A percentile compares a stretch with the other conserved stretches of the same genome.
These are phyloP conservation scores for Rhadina sibilatrix DNA, from an alignment of 2,113 vertebrate genomes.

Conservation along the genomic window DNA sequence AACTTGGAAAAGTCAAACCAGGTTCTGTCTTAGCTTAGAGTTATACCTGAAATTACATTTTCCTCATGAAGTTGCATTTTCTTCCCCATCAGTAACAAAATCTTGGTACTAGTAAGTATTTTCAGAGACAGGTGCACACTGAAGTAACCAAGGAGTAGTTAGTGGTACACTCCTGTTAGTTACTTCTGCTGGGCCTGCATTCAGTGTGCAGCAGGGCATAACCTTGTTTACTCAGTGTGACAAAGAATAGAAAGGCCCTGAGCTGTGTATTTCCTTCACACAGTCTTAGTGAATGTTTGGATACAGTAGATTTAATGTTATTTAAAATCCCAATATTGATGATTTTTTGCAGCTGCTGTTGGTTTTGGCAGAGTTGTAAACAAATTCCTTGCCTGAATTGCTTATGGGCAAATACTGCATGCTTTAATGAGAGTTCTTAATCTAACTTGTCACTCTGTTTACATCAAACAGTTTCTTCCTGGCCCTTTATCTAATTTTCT, in stretches of 20 bases:
- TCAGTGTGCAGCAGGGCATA: neutral
- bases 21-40: neutral
- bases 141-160: neutral
- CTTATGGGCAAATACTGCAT: conserved; percentile 37
- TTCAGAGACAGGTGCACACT: neutral
- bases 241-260: neutral
- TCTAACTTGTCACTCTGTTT: conserved; percentile 51
- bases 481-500: conserved; percentile 47
- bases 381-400: conserved; percentile 19
- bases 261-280: neutral
- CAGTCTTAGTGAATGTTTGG: neutral
- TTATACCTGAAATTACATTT: neutral
- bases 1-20: neutral
- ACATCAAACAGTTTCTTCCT: conserved; percentile 63
- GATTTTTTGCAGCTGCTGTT: conserved; percentile 41
- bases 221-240: neutral
- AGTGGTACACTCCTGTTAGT: neutral
- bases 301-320: neutral
- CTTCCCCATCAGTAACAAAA: neutral
- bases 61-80: neutral
- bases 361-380: conserved; percentile 53
- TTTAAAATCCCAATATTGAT: neutral
- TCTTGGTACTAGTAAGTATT: neutral
- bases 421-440: conserved; percentile 60
- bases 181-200: neutral